A percentile compares a stretch with the other conserved stretches of the same genome.
phyloP scores from a whole-genome alignment of 2,797 vertebrate species.

The Gobio occitaniae region DNA sequence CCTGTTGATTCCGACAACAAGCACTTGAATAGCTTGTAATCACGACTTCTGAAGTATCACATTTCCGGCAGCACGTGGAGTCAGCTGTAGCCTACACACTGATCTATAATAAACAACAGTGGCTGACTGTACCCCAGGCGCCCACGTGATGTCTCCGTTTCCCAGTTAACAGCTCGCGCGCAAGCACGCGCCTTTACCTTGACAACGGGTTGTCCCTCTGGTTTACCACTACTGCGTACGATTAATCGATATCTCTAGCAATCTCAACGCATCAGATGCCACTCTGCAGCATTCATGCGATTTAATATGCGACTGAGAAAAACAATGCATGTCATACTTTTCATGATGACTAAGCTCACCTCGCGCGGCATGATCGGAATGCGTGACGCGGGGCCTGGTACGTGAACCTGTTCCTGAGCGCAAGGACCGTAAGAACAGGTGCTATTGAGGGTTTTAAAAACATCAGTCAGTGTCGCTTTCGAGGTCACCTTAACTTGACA shows the following conservation, averaged over 20 bases:
- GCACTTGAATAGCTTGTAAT: too few species aligned
- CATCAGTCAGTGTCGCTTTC: not conserved
- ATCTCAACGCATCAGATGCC: not conserved
- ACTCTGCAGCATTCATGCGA: not conserved
- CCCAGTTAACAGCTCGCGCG: not conserved
- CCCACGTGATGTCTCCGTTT: constrained; percentile 48
- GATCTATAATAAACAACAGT: not conserved
- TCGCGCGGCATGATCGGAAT: constrained; percentile 20
- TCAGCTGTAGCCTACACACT: too few species aligned
- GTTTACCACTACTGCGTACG: not conserved
- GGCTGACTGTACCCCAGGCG: not conserved
- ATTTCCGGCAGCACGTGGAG: too few species aligned
- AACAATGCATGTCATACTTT: not conserved
- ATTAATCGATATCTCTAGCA: not conserved
- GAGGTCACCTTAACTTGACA: not conserved
- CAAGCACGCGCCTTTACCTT: not conserved
- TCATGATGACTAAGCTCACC: not conserved
- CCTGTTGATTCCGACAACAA: too few species aligned
- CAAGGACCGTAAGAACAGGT: constrained; percentile 4
- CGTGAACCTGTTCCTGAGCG: constrained; percentile 22
- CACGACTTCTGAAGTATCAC: too few species aligned
- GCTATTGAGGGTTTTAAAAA: not conserved
- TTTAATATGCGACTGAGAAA: not conserved
- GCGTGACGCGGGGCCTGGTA: constrained; percentile 17
- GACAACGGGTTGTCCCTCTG: not conserved